These are phyloP conservation scores for Accipiter badius DNA, from an alignment of 2,797 vertebrate species.

Conservation along the genomic window DNA sequence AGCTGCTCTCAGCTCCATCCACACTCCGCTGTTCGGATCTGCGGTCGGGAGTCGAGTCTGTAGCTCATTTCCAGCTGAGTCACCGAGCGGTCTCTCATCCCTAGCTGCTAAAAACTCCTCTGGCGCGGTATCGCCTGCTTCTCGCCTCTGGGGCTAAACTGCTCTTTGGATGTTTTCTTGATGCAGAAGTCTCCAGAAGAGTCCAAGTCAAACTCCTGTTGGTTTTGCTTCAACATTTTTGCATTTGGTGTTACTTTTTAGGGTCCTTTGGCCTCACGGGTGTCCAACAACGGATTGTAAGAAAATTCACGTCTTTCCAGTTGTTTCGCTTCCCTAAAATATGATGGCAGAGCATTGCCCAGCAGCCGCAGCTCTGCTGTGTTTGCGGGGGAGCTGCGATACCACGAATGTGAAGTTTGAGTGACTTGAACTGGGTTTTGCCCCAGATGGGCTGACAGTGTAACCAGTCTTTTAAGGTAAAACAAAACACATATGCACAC, in stretches of 20 bases:
- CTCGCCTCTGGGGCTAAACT: not conserved
- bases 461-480: not conserved
- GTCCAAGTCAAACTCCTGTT: not conserved
- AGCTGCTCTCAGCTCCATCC: not conserved
- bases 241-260: not conserved
- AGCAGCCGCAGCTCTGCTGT: not conserved
- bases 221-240: not conserved
- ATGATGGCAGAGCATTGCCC: not conserved
- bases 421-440: not conserved
- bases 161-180: not conserved
- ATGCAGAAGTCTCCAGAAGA: not conserved
- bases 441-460: not conserved
- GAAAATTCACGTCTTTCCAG: not conserved
- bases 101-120: not conserved
- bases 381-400: not conserved
- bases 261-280: not conserved
- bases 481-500: not conserved
- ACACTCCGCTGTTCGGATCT: accelerated
- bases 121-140: accelerated
- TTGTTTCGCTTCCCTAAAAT: not conserved
- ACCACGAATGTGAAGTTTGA: not conserved
- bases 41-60: accelerated
- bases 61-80: not conserved
- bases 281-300: not conserved
- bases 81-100: not conserved